Conservation (phyloP, 2,113 vertebrate genomes). For the Heteronetta atricapilla region DNA sequence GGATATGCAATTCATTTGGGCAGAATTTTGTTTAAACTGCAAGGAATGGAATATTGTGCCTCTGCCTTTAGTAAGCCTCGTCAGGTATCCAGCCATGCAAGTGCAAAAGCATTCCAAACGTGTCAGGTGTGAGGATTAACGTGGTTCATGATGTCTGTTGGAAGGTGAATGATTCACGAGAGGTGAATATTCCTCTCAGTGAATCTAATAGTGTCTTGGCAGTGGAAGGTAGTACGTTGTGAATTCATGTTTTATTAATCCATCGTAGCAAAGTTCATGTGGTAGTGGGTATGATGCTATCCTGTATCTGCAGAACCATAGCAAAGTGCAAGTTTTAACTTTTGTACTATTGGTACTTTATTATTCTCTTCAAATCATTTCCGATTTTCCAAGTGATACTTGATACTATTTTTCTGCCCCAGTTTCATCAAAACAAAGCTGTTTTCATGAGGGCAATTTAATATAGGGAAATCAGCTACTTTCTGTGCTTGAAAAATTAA, state of each 20-base stretch:
- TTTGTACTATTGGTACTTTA: background rate
- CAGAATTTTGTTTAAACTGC: background rate
- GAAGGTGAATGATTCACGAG: background rate
- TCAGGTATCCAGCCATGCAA: background rate
- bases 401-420: background rate
- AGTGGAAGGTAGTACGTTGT: background rate
- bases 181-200: background rate
- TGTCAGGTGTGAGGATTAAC: background rate
- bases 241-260: background rate
- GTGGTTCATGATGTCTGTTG: background rate
- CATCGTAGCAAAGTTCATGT: background rate
- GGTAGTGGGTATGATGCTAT: background rate
- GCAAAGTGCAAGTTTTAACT: background rate
- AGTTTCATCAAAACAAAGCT: background rate
- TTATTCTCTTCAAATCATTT: background rate
- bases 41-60: background rate
- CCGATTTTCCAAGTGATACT: background rate
- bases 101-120: background rate
- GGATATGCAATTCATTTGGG: background rate
- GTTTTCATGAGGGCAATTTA: background rate
- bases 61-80: background rate
- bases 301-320: background rate
- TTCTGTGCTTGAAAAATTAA: background rate
- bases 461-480: background rate
- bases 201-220: background rate